Conservation (phyloP, 92 coral and sea anemone species). For the Zoanthus sociatus region DNA sequence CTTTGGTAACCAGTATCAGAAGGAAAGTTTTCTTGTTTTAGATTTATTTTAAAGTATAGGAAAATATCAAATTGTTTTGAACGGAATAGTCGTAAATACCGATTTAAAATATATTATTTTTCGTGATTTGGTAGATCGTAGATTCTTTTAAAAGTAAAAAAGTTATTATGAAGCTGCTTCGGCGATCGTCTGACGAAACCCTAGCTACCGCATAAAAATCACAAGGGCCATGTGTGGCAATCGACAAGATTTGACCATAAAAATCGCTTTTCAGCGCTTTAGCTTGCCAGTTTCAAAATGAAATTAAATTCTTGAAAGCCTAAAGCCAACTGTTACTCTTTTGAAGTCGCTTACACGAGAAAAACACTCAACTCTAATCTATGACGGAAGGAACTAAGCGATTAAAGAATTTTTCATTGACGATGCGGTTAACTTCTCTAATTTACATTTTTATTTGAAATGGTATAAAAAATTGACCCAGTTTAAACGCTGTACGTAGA, state of each 20-base stretch:
- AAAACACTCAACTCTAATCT: slow-evolving; percentile 3
- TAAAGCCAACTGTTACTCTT: not conserved
- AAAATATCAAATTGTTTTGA: not conserved
- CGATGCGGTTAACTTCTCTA: not conserved
- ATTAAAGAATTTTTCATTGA: not conserved
- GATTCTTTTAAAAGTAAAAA: too few species aligned
- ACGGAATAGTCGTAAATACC: not conserved
- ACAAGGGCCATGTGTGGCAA: too few species aligned
- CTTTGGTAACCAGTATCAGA: slow-evolving; percentile 30
- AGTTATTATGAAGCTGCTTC: too few species aligned
- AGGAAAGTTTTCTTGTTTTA: not conserved
- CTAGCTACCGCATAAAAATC: too few species aligned
- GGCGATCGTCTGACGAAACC: too few species aligned
- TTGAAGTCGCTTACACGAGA: not conserved
- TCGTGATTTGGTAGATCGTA: not conserved
- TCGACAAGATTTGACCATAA: too few species aligned
- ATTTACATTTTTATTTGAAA: slow-evolving; percentile 22
- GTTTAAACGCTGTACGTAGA: not conserved
- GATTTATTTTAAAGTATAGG: not conserved
- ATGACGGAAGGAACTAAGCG: slow-evolving; percentile 16
- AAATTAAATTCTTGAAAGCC: not conserved
- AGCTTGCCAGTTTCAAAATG: not conserved
- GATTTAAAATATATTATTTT: too few species aligned
- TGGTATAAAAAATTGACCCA: not conserved
- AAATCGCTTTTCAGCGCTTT: not conserved